Percentiles rank a stretch among this genome's conserved stretches.
Evolutionary conservation across 2,888 invertebrate species (phyloP).

Genomic region (Nemapogon koenigi): DNA sequence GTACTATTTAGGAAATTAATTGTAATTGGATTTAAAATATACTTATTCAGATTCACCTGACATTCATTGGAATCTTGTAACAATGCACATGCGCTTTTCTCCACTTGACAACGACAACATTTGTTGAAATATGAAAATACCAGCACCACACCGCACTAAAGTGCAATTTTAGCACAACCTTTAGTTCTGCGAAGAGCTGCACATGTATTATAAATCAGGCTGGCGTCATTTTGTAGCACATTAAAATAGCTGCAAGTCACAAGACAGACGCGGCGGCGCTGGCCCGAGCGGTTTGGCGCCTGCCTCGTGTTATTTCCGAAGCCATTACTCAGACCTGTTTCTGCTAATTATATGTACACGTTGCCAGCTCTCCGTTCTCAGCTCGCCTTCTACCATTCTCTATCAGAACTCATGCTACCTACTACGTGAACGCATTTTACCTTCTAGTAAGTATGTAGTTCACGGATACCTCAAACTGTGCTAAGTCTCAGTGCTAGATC

Average conservation of each 20-base stretch:
- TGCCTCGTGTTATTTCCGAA: slow-evolving; percentile 59
- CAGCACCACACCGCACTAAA: too few species aligned
- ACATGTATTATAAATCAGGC: slow-evolving; percentile 38
- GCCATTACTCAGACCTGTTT: slow-evolving; percentile 58
- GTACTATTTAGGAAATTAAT: too few species aligned
- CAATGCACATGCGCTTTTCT: too few species aligned
- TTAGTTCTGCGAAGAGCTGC: slow-evolving; percentile 25
- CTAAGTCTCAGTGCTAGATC: too few species aligned
- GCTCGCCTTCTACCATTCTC: neutral
- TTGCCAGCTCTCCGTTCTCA: slow-evolving; percentile 29
- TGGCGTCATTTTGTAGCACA: slow-evolving; percentile 22
- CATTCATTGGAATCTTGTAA: too few species aligned
- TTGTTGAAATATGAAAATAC: too few species aligned
- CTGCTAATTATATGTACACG: slow-evolving; percentile 57
- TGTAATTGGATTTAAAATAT: too few species aligned
- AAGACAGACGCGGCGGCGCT: slow-evolving; percentile 51
- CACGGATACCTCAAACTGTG: too few species aligned
- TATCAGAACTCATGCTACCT: neutral
- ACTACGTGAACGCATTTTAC: neutral
- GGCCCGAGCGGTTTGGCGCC: slow-evolving; percentile 42
- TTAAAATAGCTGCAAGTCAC: slow-evolving; percentile 43
- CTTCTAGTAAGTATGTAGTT: too few species aligned
- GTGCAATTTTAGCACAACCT: slow-evolving; percentile 23
- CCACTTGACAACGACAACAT: too few species aligned
- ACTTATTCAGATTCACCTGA: too few species aligned